These are phyloP conservation scores for cat (Felis catus) DNA, from an alignment of 2,113 vertebrate genomes.

Conservation along the genomic window F.catus_Fca126_mat1.0 CM031425.1:16847001-16847500, in stretches of 20 bases:
- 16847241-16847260: constrained; percentile 81
- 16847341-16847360: not conserved
- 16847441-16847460: not conserved
- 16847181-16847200: constrained; percentile 75
- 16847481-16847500: not conserved
- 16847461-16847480: not conserved
- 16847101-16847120: constrained; percentile 85
- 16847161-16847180: constrained; percentile 84
- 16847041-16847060: constrained; percentile 81
- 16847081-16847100: constrained; percentile 81
- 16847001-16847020: not conserved
- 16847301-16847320: constrained; percentile 75
- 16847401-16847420: not conserved
- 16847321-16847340: constrained; percentile 56
- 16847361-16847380: not conserved
- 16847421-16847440: not conserved
- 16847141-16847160: constrained; percentile 52
- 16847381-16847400: not conserved
- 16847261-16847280: constrained; percentile 77
- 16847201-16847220: constrained; percentile 78
- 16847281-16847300: constrained; percentile 63
- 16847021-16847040: constrained; percentile 85
- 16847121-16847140: constrained; percentile 61
- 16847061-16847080: constrained; percentile 76
- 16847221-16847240: constrained; percentile 82